Conservation (phyloP, 2,888 invertebrate species). For the Rapana venosa region DNA sequence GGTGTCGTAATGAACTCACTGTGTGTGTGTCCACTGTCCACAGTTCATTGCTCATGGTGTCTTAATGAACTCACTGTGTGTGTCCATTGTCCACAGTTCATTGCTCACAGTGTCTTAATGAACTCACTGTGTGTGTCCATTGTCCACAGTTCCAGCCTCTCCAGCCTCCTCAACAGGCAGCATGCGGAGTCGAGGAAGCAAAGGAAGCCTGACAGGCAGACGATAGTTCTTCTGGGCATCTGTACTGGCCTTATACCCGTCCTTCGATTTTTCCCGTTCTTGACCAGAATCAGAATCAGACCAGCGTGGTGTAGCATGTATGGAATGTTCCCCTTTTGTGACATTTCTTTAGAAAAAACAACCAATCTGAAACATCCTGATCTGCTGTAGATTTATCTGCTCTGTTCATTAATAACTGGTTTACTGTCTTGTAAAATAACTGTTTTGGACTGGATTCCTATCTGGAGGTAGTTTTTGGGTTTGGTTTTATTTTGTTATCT, state of each 20-base stretch:
- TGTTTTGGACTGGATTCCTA: too few species aligned
- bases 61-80: not conserved
- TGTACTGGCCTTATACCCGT: not conserved
- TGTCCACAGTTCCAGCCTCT: not conserved
- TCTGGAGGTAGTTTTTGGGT: too few species aligned
- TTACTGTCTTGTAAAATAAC: too few species aligned
- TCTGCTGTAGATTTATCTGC: too few species aligned
- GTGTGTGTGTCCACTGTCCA: not conserved
- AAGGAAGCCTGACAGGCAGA: slow-evolving; percentile 47
- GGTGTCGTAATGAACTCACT: not conserved
- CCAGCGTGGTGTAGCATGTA: not conserved
- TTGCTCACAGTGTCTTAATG: not conserved
- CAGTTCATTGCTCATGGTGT: not conserved
- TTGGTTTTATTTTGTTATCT: too few species aligned
- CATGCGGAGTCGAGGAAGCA: slow-evolving; percentile 61
- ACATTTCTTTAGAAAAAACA: not conserved
- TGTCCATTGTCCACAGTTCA: not conserved
- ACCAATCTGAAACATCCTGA: too few species aligned
- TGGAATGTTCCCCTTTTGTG: not conserved
- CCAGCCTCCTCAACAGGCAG: slow-evolving; percentile 56
- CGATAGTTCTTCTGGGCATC: slow-evolving; percentile 23
- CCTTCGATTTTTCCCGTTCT: not conserved
- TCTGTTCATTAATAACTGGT: too few species aligned
- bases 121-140: not conserved
- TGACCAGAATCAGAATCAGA: not conserved